These are phyloP conservation scores for Muschampia plurimacula DNA, from an alignment of 2,888 invertebrate species.

Conservation along the genomic window DNA sequence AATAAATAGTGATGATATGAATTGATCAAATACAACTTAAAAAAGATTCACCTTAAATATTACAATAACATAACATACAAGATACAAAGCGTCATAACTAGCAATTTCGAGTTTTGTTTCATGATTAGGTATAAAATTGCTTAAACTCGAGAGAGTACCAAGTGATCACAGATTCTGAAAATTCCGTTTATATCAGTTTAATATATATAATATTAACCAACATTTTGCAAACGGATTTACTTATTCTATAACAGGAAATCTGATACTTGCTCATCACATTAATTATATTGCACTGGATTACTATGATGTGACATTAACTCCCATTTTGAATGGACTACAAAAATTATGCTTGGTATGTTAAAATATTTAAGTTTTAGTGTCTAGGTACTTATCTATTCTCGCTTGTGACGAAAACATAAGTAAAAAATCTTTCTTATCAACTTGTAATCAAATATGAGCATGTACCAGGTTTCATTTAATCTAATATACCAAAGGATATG, in stretches of 20 bases:
- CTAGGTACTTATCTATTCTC: no score
- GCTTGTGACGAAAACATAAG: no score
- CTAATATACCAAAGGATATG: conserved; percentile 67
- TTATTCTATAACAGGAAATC: conserved; percentile 72
- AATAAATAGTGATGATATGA: conserved; percentile 26
- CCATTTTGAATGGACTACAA: not conserved
- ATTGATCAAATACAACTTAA: conserved; percentile 19
- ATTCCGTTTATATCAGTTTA: conserved; percentile 76
- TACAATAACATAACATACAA: conserved; percentile 59
- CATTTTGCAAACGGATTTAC: conserved; percentile 71
- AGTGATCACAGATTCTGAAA: conserved; percentile 84
- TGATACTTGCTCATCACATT: conserved; percentile 69
- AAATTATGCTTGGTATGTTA: not conserved
- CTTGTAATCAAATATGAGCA: conserved; percentile 59
- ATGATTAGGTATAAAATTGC: conserved; percentile 72
- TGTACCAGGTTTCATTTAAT: conserved; percentile 68
- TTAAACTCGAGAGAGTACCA: conserved; percentile 84
- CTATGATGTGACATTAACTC: not conserved
- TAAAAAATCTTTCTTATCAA: no score
- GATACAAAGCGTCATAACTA: conserved; percentile 54
- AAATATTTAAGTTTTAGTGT: not conserved
- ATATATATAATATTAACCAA: conserved; percentile 73
- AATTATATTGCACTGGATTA: conserved; percentile 3
- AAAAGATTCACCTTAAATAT: conserved; percentile 26
- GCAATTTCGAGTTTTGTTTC: conserved; percentile 63